A percentile compares a stretch with the other conserved stretches of the same genome.
Evolutionary conservation across 2,113 vertebrate genomes (phyloP).

Genomic region (Conger conger): DNA sequence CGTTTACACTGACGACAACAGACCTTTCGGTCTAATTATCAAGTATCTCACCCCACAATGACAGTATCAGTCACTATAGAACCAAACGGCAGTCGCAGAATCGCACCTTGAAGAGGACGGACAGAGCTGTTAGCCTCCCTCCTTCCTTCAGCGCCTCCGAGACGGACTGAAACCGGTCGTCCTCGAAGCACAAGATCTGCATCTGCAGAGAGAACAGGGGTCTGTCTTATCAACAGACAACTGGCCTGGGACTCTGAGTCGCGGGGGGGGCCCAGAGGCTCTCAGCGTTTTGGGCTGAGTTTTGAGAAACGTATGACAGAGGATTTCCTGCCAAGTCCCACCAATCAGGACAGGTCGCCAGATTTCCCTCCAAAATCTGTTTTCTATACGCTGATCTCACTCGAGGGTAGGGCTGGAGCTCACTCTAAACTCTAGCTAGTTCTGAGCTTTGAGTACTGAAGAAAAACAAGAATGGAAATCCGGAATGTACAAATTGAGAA

Average conservation of each 20-base stretch:
- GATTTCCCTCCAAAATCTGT: too few species aligned
- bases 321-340: too few species aligned
- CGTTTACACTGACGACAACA: background rate
- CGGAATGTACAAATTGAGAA: too few species aligned
- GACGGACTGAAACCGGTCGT: conserved; percentile 75
- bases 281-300: too few species aligned
- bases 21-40: background rate
- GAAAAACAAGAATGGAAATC: too few species aligned
- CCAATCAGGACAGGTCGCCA: too few species aligned
- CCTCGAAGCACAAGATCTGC: conserved; percentile 91
- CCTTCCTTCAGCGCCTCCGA: conserved; percentile 82
- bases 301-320: too few species aligned
- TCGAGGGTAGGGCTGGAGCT: too few species aligned
- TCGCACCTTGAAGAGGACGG: conserved; percentile 89
- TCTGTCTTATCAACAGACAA: too few species aligned
- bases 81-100: background rate
- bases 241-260: background rate
- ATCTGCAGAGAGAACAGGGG: conserved; percentile 70
- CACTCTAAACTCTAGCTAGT: too few species aligned
- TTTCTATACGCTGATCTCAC: too few species aligned
- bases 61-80: background rate
- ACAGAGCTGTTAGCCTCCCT: conserved; percentile 83
- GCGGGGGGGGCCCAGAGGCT: background rate
- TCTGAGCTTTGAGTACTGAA: too few species aligned
- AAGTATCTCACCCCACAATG: background rate